phyloP scores from a whole-genome alignment of 2,888 invertebrate species.

The Chirona hameri region DNA sequence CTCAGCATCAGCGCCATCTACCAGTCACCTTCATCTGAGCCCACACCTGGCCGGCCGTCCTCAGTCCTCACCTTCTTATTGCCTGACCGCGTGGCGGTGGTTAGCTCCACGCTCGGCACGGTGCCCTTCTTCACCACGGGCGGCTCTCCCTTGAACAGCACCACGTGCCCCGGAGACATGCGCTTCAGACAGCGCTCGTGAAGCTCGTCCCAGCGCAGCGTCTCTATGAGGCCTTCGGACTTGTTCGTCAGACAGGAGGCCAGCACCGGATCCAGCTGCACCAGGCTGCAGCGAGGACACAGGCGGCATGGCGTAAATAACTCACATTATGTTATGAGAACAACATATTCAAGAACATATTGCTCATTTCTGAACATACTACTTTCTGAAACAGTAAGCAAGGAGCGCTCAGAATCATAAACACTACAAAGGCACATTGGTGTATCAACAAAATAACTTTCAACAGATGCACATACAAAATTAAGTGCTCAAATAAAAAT shows the following conservation, averaged over 20 bases:
- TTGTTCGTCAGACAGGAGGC: conserved; percentile 49
- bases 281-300: conserved; percentile 43
- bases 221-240: conserved; percentile 44
- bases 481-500: too few relatives aligned
- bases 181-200: conserved; percentile 60
- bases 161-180: conserved; percentile 69
- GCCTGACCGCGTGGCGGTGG: conserved; percentile 70
- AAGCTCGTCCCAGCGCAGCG: conserved; percentile 63
- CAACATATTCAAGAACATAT: too few relatives aligned
- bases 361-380: too few relatives aligned
- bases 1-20: too few relatives aligned
- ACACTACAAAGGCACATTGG: too few relatives aligned
- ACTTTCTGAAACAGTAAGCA: too few relatives aligned
- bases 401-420: too few relatives aligned
- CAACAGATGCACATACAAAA: too few relatives aligned
- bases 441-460: too few relatives aligned
- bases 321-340: too few relatives aligned
- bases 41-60: neutral
- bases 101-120: conserved; percentile 72
- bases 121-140: conserved; percentile 59
- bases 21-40: too few relatives aligned
- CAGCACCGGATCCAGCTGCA: conserved; percentile 56
- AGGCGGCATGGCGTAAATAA: neutral
- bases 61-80: conserved; percentile 73
- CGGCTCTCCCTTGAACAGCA: conserved; percentile 49